phyloP scores from a whole-genome alignment of 2,888 invertebrate species.

The Iphiclides podalirius region DNA sequence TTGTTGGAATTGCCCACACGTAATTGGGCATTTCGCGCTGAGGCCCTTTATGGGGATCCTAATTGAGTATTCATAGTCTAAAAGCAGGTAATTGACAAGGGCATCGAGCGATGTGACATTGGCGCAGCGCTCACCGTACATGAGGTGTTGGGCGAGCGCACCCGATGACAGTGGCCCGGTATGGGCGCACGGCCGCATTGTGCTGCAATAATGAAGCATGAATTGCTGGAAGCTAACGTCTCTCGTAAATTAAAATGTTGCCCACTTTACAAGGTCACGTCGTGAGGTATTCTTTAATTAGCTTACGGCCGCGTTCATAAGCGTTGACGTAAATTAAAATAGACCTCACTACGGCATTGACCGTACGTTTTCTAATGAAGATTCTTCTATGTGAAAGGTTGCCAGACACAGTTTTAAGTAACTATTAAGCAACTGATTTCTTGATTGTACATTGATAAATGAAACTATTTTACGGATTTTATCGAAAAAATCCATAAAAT shows the following conservation, averaged over 20 bases:
- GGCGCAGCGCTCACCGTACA: constrained; percentile 20
- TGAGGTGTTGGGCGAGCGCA: constrained; percentile 34
- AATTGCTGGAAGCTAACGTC: constrained; percentile 9
- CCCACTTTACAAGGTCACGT: constrained; percentile 22
- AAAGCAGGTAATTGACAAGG: constrained; percentile 52
- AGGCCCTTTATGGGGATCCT: constrained; percentile 41
- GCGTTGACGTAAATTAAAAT: not conserved
- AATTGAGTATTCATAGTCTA: constrained; percentile 54
- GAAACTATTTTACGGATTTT: too few relatives aligned
- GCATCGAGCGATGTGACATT: constrained; percentile 34
- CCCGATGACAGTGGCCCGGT: constrained; percentile 22
- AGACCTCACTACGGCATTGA: not conserved
- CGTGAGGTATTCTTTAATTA: constrained; percentile 17
- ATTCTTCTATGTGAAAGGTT: too few relatives aligned
- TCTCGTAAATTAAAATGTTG: constrained; percentile 22
- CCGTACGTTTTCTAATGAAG: too few relatives aligned
- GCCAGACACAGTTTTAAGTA: too few relatives aligned
- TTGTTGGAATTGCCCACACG: constrained; percentile 32
- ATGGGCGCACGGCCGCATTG: constrained; percentile 23
- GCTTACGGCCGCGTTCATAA: constrained; percentile 9
- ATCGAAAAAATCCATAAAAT: too few relatives aligned
- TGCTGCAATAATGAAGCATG: constrained; percentile 21
- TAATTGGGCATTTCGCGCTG: constrained; percentile 41
- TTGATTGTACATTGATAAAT: too few relatives aligned
- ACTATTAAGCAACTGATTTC: too few relatives aligned